A percentile compares a stretch with the other conserved stretches of the same genome.
Conservation (phyloP, 2,113 vertebrate species). For the Corythaeola cristata region DNA sequence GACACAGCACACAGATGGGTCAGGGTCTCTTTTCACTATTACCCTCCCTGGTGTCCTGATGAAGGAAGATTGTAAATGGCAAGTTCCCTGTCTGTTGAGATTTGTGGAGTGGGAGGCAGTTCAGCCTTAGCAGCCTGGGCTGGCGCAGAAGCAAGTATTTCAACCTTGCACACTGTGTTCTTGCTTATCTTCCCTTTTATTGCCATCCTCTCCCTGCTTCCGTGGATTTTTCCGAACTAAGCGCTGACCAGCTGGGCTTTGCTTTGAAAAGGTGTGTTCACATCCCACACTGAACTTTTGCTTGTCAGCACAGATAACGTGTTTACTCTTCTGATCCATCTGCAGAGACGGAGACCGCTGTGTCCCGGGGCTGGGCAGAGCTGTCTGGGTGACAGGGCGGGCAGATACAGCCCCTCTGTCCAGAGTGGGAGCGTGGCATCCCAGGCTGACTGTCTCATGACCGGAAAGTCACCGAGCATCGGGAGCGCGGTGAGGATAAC, state of each 20-base stretch:
- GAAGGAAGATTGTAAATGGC: not conserved
- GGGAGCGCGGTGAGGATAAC: not conserved
- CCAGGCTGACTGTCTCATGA: not conserved
- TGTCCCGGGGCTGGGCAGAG: not conserved
- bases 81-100: not conserved
- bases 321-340: not conserved
- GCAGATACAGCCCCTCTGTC: not conserved
- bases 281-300: not conserved
- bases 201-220: not conserved
- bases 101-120: not conserved
- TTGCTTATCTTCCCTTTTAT: not conserved
- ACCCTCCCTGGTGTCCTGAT: accelerated
- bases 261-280: not conserved
- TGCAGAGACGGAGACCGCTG: not conserved
- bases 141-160: not conserved
- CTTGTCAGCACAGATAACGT: accelerated
- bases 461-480: slow-evolving; percentile 34
- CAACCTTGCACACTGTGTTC: not conserved
- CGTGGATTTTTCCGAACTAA: not conserved
- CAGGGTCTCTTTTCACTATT: accelerated
- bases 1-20: not conserved
- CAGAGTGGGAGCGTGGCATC: not conserved
- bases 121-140: not conserved
- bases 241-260: not conserved
- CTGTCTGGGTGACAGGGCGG: not conserved